A percentile compares a stretch with the other conserved stretches of the same genome.
Evolutionary conservation across 2,113 vertebrate genomes (phyloP).

Genomic region (Lycaon pictus): DNA sequence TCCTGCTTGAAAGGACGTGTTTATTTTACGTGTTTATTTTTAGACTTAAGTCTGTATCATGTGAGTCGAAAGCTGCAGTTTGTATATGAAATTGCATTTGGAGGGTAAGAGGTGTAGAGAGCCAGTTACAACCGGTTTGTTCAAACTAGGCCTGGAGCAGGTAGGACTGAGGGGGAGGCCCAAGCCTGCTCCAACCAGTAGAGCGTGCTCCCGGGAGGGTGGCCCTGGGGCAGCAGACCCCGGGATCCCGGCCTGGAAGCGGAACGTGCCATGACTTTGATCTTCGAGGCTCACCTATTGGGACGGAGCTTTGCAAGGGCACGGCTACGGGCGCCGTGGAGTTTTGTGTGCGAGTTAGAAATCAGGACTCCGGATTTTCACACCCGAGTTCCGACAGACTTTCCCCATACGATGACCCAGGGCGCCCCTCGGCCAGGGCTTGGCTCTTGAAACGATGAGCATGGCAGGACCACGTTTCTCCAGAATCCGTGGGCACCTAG

Average conservation of each 20-base stretch:
- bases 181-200: constrained; percentile 41
- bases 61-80: constrained; percentile 22
- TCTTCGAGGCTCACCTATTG: not conserved
- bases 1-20: not conserved
- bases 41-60: not conserved
- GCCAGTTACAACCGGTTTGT: not conserved
- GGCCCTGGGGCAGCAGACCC: not conserved
- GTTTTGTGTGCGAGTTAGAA: not conserved
- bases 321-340: not conserved
- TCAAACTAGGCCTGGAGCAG: not conserved
- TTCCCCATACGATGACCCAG: not conserved
- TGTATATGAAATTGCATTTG: constrained; percentile 16
- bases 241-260: not conserved
- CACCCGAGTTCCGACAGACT: not conserved
- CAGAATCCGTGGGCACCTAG: not conserved
- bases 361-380: constrained; percentile 24
- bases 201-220: not conserved
- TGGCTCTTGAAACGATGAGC: not conserved
- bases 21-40: constrained; percentile 58
- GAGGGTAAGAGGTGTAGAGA: not conserved
- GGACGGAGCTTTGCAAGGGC: not conserved
- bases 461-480: not conserved
- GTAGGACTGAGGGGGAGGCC: not conserved
- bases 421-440: not conserved
- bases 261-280: not conserved